These are phyloP conservation scores for Drosophila pseudotakahashii DNA, from an alignment of 2,888 invertebrate species.

Conservation along the genomic window DNA sequence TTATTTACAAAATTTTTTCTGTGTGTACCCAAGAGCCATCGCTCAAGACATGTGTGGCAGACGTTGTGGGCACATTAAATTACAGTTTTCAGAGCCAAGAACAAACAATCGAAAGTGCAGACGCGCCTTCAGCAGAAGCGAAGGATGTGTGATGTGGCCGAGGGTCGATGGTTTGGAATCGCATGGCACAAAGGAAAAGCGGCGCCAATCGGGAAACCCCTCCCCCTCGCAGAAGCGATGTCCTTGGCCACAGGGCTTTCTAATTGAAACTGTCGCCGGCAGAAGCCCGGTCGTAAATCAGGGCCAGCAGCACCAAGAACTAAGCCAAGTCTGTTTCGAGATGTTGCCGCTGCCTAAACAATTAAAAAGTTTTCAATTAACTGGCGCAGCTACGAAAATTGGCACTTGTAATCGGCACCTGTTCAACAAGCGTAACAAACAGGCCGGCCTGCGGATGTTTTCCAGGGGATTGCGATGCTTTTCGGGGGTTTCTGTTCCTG, in stretches of 20 bases:
- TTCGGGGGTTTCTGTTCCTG: slow-evolving; percentile 22
- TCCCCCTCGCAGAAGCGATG: background rate
- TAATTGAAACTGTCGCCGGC: slow-evolving; percentile 77
- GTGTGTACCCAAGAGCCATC: slow-evolving; percentile 10
- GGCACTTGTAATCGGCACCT: slow-evolving; percentile 78
- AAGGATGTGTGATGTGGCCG: slow-evolving; percentile 22
- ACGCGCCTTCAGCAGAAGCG: slow-evolving; percentile 19
- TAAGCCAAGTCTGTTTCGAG: slow-evolving; percentile 52
- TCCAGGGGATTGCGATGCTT: slow-evolving; percentile 12
- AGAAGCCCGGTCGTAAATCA: slow-evolving; percentile 67
- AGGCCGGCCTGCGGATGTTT: slow-evolving; percentile 18
- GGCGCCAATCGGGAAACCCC: slow-evolving; percentile 15
- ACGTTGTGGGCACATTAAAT: slow-evolving; percentile 45
- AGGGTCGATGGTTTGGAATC: slow-evolving; percentile 36
- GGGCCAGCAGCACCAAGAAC: slow-evolving; percentile 36
- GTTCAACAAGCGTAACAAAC: slow-evolving; percentile 71
- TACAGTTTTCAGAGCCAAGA: slow-evolving; percentile 48
- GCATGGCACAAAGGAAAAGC: slow-evolving; percentile 34
- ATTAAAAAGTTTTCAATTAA: slow-evolving; percentile 80
- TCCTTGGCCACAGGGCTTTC: slow-evolving; percentile 45
- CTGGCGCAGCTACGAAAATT: slow-evolving; percentile 64
- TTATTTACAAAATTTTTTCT: background rate
- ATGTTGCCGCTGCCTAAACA: slow-evolving; percentile 55
- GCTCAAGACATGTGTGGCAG: slow-evolving; percentile 14
- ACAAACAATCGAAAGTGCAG: slow-evolving; percentile 52